Evolutionary conservation across 2,113 vertebrate species (phyloP).

Genomic region (Spilogale gracilis): DNA sequence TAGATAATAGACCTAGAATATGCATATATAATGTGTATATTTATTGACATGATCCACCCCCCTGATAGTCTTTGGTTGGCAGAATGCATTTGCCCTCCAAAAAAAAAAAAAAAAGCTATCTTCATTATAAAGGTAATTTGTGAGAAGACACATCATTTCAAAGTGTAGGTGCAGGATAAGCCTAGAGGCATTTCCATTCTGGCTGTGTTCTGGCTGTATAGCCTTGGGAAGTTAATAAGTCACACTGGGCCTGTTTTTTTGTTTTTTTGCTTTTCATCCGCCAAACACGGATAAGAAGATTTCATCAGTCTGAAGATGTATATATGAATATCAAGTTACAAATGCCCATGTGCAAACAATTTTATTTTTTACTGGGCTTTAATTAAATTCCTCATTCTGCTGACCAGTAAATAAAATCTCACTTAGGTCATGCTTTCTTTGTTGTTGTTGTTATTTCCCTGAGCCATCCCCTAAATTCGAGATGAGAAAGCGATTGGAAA

Average conservation of each 20-base stretch:
- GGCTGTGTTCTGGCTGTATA: neutral
- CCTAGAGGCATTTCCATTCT: neutral
- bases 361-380: neutral
- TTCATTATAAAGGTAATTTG: neutral
- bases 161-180: neutral
- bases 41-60: neutral
- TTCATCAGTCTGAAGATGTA: neutral
- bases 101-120: neutral
- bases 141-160: neutral
- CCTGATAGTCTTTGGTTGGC: neutral
- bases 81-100: accelerated
- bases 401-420: neutral
- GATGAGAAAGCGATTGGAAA: neutral
- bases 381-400: neutral
- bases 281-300: neutral
- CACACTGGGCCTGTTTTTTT: neutral
- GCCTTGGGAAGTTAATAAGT: neutral
- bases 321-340: neutral
- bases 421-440: neutral
- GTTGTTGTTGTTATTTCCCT: neutral
- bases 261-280: neutral
- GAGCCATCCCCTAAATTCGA: neutral
- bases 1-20: neutral
- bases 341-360: neutral
- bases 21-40: neutral